Percentiles rank a stretch among this genome's conserved stretches.
Conservation (phyloP, 2,797 vertebrate species). For the Hyperoplus lanceolatus region DNA sequence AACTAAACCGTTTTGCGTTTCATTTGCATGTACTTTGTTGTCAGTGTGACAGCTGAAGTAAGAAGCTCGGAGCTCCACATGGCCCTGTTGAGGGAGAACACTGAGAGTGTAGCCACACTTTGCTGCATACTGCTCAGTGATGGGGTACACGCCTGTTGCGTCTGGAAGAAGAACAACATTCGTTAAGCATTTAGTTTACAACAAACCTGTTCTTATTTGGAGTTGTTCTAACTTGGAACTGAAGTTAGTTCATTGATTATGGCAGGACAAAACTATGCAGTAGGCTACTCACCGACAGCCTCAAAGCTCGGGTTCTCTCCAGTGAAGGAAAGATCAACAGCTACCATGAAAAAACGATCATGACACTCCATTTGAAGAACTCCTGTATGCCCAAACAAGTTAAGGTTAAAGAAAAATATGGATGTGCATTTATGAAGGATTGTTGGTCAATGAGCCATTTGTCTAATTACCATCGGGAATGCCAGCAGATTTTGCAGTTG, state of each 20-base stretch:
- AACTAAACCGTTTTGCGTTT: background rate
- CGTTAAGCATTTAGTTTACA: background rate
- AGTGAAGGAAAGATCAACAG: constrained; percentile 55
- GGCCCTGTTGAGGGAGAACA: constrained; percentile 35
- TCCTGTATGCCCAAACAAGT: constrained; percentile 30
- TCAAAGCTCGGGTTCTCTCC: constrained; percentile 67
- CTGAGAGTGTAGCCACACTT: constrained; percentile 78
- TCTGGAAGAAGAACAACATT: constrained; percentile 42
- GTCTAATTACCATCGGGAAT: constrained; percentile 52
- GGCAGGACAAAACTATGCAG: background rate
- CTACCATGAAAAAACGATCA: constrained; percentile 71
- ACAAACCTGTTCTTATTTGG: background rate
- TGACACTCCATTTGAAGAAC: constrained; percentile 66
- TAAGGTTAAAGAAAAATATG: accelerated
- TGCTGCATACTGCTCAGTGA: constrained; percentile 62
- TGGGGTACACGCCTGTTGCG: constrained; percentile 40
- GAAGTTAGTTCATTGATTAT: too few relatives aligned
- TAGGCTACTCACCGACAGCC: constrained; percentile 66
- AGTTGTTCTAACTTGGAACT: too few relatives aligned
- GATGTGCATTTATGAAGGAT: too few relatives aligned
- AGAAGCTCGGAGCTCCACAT: constrained; percentile 75
- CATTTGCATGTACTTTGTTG: constrained; percentile 53
- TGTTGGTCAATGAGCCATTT: accelerated
- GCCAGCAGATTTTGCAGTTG: background rate
- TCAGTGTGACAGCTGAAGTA: constrained; percentile 82